Conservation (phyloP, 1,140 invertebrate genomes). For the Carposina sasakii region DNA sequence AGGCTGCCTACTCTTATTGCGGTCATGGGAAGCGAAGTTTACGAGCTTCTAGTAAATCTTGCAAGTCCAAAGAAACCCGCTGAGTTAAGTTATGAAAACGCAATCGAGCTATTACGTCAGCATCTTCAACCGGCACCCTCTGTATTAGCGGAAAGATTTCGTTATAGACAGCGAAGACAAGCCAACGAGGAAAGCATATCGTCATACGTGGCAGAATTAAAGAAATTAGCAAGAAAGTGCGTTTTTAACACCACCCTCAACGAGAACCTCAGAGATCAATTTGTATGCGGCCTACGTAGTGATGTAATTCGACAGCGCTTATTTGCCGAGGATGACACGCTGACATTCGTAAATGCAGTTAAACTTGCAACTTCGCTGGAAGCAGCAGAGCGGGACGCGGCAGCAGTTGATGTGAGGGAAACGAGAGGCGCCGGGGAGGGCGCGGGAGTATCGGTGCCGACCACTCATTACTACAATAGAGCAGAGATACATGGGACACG, state of each 20-base stretch:
- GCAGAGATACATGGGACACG: too few species aligned
- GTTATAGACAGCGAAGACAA: conserved; percentile 6
- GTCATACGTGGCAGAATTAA: conserved; percentile 7
- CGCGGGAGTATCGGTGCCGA: too few species aligned
- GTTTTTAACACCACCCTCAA: conserved; percentile 1
- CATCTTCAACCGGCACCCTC: conserved; percentile 10
- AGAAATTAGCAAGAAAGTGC: conserved; percentile 4
- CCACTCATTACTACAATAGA: too few species aligned
- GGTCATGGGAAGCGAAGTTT: conserved; percentile 2
- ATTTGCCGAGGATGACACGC: conserved; percentile 1
- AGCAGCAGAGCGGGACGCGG: conserved; percentile 8
- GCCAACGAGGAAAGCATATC: neutral
- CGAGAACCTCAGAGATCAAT: conserved; percentile 11
- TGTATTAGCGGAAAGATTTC: conserved; percentile 7
- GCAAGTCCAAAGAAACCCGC: conserved; percentile 4
- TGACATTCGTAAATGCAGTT: conserved; percentile 3
- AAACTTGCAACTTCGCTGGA: conserved; percentile 3
- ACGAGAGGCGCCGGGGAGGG: too few species aligned
- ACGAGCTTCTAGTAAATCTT: conserved; percentile 1
- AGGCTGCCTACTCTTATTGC: neutral
- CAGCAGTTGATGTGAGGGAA: neutral
- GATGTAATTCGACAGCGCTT: neutral
- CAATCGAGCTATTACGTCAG: neutral
- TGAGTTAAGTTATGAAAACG: neutral
- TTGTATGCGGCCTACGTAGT: conserved; percentile 9